A percentile compares a stretch with the other conserved stretches of the same genome.
Conservation (phyloP, 2,797 vertebrate species). For the Nannoperca obscura region DNA sequence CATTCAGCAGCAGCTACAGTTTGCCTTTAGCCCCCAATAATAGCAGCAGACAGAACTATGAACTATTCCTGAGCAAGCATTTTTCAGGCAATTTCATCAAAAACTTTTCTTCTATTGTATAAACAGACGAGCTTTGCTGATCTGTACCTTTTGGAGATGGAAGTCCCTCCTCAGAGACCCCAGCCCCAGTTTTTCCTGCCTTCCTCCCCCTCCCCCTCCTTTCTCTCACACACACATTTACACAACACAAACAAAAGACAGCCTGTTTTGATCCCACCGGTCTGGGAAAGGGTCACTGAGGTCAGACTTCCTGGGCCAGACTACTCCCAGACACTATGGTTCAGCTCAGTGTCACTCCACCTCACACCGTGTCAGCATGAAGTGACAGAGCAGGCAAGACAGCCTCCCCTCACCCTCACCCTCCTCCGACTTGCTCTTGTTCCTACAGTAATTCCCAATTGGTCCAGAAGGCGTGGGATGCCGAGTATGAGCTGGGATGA, state of each 20-base stretch:
- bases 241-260: slow-evolving; percentile 70
- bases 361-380: slow-evolving; percentile 82
- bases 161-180: slow-evolving; percentile 65
- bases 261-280: slow-evolving; percentile 55
- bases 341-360: slow-evolving; percentile 81
- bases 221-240: slow-evolving; percentile 54
- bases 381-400: slow-evolving; percentile 78
- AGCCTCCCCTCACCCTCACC: slow-evolving; percentile 21
- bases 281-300: slow-evolving; percentile 63
- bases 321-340: slow-evolving; percentile 73
- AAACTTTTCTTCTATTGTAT: slow-evolving; percentile 63
- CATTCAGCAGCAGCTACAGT: slow-evolving; percentile 38
- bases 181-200: slow-evolving; percentile 22
- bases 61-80: slow-evolving; percentile 69
- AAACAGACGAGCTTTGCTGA: slow-evolving; percentile 74
- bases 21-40: slow-evolving; percentile 43
- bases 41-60: slow-evolving; percentile 44
- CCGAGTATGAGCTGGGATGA: slow-evolving; percentile 67
- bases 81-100: slow-evolving; percentile 70
- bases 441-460: slow-evolving; percentile 68
- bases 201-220: slow-evolving; percentile 7
- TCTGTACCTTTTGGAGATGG: slow-evolving; percentile 65
- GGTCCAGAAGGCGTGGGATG: slow-evolving; percentile 69
- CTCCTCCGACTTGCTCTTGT: slow-evolving; percentile 42
- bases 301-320: slow-evolving; percentile 73